These are phyloP conservation scores for Eriocheir sinensis DNA, from an alignment of 1,140 invertebrate genomes.

Conservation along the genomic window DNA sequence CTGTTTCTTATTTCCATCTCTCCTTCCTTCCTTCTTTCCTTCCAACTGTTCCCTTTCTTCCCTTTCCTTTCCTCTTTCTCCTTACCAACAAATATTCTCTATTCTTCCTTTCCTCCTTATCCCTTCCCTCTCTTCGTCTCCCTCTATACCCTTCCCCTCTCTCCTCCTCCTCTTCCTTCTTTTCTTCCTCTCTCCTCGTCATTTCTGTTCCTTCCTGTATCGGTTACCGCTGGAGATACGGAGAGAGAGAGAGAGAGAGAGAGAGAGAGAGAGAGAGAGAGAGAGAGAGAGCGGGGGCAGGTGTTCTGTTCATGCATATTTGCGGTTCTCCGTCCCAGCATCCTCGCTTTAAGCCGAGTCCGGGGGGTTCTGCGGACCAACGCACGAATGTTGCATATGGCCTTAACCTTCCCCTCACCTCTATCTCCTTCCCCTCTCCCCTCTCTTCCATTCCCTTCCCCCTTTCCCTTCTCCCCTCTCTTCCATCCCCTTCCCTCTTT, in stretches of 20 bases:
- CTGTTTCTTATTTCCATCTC: no score
- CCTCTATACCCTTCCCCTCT: no score
- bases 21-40: no score
- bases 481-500: no score
- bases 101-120: not conserved
- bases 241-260: slow-evolving; percentile 5
- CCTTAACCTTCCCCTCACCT: no score
- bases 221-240: not conserved
- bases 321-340: not conserved
- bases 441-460: not conserved
- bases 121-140: no score
- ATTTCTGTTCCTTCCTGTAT: not conserved
- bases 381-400: not conserved
- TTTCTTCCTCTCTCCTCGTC: not conserved
- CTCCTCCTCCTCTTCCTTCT: not conserved
- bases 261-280: slow-evolving; percentile 21
- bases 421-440: not conserved
- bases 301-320: not conserved
- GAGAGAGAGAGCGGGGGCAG: not conserved
- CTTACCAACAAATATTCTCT: no score
- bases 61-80: not conserved
- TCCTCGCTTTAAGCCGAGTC: not conserved
- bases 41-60: not conserved
- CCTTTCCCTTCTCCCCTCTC: no score
- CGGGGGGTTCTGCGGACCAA: not conserved